Evolutionary conservation across 1,140 invertebrate species (phyloP), one percentile per base, ranked within the genome.

Genomic region (Portunus trituberculatus): DNA sequence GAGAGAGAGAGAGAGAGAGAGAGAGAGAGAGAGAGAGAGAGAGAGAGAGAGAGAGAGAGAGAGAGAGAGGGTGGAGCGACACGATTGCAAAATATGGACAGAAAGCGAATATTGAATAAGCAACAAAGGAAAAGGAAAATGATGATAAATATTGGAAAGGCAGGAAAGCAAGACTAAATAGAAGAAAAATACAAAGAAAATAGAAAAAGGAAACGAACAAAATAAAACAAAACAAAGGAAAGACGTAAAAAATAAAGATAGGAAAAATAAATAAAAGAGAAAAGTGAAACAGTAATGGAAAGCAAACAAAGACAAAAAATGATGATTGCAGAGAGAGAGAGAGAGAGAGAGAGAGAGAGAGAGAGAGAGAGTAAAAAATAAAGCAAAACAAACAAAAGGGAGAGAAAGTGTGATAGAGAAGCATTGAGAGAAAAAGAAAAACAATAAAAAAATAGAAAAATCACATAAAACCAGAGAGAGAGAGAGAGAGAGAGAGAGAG

Each of bases 1-100:
- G 90, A 91, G 29, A 67, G 25, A 91, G 46, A 91, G 90, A 91
- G 90, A 91, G 46, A 67, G 90, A 46, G 20, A 89, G 87, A 89
- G 31, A 88, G 45, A 88, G 32, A 88, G 28, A 89, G 87, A 89
- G 87, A 89, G 31, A 20, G 32, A 45, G 12, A 20, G 87, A 46
- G 39, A 90, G 88, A 90, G 25, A 90, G 88, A 90, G 31, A 89
- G 29, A 90, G 28, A 25, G 88, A 29, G 48, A n/a, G 28, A 29
- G 48, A 48, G 14, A 52, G 16, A 90, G 31, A 29, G 39, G 14
- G 67, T 20, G 52, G 16, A 59, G 52, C 52, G 16, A 39, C 39
- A 6, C 1, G 39, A 39, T 39, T 39, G 39, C 39, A 39, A 39
- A 39, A 39, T 39, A 39, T 39, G 39, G 39, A 6, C 39, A 39